phyloP scores from a whole-genome alignment of 2,888 invertebrate species.

The Lamellibrachia columna region DNA sequence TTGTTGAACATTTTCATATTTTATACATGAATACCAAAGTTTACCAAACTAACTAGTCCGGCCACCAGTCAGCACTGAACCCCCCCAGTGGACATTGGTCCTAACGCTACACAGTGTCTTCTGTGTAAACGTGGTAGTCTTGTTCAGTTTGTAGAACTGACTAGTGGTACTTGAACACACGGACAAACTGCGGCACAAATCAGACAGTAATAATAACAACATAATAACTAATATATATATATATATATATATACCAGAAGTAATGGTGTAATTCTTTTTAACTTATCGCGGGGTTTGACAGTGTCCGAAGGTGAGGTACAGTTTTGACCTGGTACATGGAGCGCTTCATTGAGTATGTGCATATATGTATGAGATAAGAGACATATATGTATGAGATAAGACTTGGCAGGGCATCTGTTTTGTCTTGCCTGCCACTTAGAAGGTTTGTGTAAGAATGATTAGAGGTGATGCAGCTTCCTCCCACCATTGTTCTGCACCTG shows the following conservation, averaged over 20 bases:
- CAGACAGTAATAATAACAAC: not conserved
- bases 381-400: constrained; percentile 1
- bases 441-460: not conserved
- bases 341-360: not conserved
- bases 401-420: not conserved
- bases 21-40: not conserved
- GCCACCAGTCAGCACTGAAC: not conserved
- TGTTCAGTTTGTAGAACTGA: not conserved
- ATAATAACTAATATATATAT: not conserved
- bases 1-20: not conserved
- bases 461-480: not conserved
- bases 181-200: not conserved
- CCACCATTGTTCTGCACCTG: not conserved
- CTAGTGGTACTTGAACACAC: not conserved
- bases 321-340: not conserved
- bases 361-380: not conserved
- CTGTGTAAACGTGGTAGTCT: not conserved
- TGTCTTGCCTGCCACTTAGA: not conserved
- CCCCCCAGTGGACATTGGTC: not conserved
- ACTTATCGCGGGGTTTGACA: not conserved
- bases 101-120: not conserved
- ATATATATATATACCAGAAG: not conserved
- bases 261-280: not conserved
- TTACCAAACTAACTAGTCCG: not conserved
- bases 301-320: not conserved